These are phyloP conservation scores for Porites lutea DNA, from an alignment of 64 coral and sea anemone genomes.

Conservation along the genomic window DNA sequence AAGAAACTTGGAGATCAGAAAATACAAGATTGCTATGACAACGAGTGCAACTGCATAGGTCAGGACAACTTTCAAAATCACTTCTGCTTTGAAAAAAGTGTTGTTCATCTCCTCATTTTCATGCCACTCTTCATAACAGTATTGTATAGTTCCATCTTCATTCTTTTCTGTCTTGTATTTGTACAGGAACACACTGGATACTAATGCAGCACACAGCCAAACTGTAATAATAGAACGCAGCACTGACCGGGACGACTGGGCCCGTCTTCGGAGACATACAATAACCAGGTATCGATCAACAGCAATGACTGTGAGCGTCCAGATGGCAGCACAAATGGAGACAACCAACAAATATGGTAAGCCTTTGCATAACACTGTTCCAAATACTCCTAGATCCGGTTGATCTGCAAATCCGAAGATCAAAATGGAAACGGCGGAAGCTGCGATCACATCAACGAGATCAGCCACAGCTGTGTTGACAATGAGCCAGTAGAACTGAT, in stretches of 20 bases:
- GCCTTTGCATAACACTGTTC: conserved; percentile 55
- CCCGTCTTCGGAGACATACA: background rate
- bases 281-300: conserved; percentile 61
- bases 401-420: background rate
- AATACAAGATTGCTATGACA: conserved; percentile 62
- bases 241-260: conserved; percentile 5
- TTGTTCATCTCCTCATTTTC: background rate
- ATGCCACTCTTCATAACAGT: background rate
- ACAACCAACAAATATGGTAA: conserved; percentile 20
- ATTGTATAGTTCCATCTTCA: background rate
- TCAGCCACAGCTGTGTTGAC: conserved; percentile 68
- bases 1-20: conserved; percentile 54
- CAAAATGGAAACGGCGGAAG: background rate
- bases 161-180: conserved; percentile 15
- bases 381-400: conserved; percentile 44
- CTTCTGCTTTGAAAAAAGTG: background rate
- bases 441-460: conserved; percentile 32
- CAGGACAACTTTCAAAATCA: conserved; percentile 63
- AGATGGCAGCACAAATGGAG: conserved; percentile 35
- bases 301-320: conserved; percentile 50
- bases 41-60: conserved; percentile 47
- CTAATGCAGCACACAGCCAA: conserved; percentile 38
- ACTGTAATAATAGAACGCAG: conserved; percentile 24
- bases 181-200: conserved; percentile 29
- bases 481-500: conserved; percentile 65